Conservation (phyloP, 1,140 invertebrate genomes). For the Lanistes nyassanus region DNA sequence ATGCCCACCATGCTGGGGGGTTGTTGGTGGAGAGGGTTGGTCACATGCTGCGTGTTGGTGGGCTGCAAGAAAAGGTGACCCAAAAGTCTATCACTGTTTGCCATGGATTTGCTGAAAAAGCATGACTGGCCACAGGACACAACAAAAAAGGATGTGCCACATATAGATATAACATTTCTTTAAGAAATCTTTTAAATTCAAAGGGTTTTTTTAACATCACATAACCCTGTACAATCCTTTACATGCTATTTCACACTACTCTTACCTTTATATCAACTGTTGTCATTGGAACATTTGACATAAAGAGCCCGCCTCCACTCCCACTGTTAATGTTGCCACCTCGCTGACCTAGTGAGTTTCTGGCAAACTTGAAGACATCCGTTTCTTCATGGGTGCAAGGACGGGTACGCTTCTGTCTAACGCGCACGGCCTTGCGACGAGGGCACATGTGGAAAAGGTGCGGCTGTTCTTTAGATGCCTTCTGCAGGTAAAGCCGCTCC, state of each 20-base stretch:
- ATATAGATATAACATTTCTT: too few species aligned
- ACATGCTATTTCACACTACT: too few species aligned
- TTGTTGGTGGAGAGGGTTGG: background rate
- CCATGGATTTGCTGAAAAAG: background rate
- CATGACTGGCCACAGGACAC: too few species aligned
- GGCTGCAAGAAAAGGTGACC: background rate
- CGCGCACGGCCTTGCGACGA: constrained; percentile 2
- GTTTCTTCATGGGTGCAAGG: constrained; percentile 16
- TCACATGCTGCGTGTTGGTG: background rate
- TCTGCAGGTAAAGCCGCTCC: constrained; percentile 53
- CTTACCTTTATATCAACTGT: constrained; percentile 20
- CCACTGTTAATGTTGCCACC: background rate
- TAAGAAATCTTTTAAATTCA: too few species aligned
- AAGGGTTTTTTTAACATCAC: too few species aligned
- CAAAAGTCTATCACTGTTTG: too few species aligned
- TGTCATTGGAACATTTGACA: constrained; percentile 22
- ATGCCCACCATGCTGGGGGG: constrained; percentile 9
- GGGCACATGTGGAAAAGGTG: constrained; percentile 28
- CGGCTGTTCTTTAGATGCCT: constrained; percentile 37
- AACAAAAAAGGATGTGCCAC: too few species aligned
- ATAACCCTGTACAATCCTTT: too few species aligned
- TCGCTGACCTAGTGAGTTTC: constrained; percentile 4
- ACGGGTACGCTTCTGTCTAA: constrained; percentile 13
- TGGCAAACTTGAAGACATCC: constrained; percentile 22
- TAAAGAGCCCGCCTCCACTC: constrained; percentile 7